phyloP scores from a whole-genome alignment of 2,888 invertebrate genomes.

The Acanthopleura granulata region DNA sequence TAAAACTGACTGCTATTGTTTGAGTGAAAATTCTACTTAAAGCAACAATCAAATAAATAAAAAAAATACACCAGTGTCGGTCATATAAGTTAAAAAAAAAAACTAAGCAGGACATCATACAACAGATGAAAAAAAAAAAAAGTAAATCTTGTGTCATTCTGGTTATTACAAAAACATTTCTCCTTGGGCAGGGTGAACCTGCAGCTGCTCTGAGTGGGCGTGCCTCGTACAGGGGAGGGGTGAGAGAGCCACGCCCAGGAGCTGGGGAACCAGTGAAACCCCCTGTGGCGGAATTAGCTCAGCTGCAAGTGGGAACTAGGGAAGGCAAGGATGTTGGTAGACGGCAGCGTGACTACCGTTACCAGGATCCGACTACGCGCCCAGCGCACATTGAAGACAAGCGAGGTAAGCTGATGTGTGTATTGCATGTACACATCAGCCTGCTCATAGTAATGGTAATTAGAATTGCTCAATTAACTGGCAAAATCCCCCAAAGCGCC shows the following conservation, averaged over 20 bases:
- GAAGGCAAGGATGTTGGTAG: constrained; percentile 31
- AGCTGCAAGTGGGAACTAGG: constrained; percentile 41
- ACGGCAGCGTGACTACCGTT: constrained; percentile 30
- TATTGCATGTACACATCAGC: too few relatives aligned
- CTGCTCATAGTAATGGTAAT: too few relatives aligned
- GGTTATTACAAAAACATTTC: not conserved
- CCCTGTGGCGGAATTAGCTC: constrained; percentile 42
- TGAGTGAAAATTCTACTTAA: too few relatives aligned
- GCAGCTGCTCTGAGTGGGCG: constrained; percentile 47
- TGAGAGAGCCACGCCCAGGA: constrained; percentile 48
- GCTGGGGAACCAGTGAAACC: constrained; percentile 36
- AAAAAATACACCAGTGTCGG: too few relatives aligned
- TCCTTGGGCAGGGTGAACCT: constrained; percentile 30
- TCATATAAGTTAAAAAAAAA: too few relatives aligned
- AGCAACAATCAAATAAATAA: too few relatives aligned
- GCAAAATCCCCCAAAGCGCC: too few relatives aligned
- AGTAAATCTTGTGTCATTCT: too few relatives aligned
- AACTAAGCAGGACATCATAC: too few relatives aligned
- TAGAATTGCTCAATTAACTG: too few relatives aligned
- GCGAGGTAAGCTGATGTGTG: constrained; percentile 33
- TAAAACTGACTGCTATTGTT: too few relatives aligned
- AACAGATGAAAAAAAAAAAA: not conserved
- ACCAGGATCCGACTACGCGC: constrained; percentile 40
- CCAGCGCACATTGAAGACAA: constrained; percentile 52
- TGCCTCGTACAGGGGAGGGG: constrained; percentile 57